A percentile compares a stretch with the other conserved stretches of the same genome.
These are phyloP conservation scores for Euwallacea fornicatus DNA, from an alignment of 1,140 invertebrate species.

Conservation along the genomic window DNA sequence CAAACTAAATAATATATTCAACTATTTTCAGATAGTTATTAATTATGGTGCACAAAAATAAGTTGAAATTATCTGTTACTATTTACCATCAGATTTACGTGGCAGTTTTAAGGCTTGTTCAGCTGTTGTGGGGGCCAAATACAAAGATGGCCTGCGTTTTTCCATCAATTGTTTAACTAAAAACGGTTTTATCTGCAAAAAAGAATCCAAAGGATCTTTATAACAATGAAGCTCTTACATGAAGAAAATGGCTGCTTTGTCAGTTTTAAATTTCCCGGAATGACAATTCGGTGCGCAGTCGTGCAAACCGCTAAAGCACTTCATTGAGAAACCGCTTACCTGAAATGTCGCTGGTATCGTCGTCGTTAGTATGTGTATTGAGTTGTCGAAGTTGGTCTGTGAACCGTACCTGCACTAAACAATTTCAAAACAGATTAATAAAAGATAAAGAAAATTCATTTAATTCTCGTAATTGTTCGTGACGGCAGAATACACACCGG, in stretches of 20 bases:
- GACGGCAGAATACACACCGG: not conserved
- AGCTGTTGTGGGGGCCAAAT: too few species aligned
- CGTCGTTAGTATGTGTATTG: conserved; percentile 37
- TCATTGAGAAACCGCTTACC: conserved; percentile 15
- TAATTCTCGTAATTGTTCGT: conserved; percentile 17
- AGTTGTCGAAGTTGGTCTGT: conserved; percentile 32
- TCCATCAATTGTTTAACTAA: too few species aligned
- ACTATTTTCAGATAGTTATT: too few species aligned
- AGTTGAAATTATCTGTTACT: too few species aligned
- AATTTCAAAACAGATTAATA: conserved; percentile 27
- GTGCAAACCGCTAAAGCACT: not conserved
- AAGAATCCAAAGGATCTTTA: too few species aligned
- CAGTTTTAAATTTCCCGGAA: not conserved
- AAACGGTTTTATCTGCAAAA: too few species aligned
- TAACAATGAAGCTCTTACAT: not conserved
- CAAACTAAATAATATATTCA: too few species aligned
- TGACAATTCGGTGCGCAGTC: not conserved
- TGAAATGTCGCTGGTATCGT: conserved; percentile 33
- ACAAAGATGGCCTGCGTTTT: too few species aligned
- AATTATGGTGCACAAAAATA: too few species aligned
- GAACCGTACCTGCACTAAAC: conserved; percentile 13
- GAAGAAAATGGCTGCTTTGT: not conserved
- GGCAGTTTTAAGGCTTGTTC: too few species aligned
- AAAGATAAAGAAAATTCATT: conserved; percentile 25
- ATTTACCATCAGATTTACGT: too few species aligned